Conservation (phyloP, 2,113 vertebrate genomes). For the Alosa alosa region DNA sequence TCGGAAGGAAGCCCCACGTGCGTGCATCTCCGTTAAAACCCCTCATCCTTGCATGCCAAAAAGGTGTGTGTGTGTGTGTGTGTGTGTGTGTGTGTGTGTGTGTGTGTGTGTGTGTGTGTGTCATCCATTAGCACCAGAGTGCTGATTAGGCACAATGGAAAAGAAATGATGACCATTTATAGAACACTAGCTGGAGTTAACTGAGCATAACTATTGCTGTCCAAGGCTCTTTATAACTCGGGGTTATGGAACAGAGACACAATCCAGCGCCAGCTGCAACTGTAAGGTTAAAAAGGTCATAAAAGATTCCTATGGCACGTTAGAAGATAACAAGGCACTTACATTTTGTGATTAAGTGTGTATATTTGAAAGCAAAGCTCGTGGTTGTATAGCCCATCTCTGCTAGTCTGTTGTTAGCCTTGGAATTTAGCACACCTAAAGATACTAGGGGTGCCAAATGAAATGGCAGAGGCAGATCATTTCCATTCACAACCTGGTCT, state of each 20-base stretch:
- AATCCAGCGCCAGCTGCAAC: constrained; percentile 37
- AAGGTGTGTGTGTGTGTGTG: background rate
- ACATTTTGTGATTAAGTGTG: background rate
- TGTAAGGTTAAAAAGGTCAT: constrained; percentile 41
- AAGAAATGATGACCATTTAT: constrained; percentile 63
- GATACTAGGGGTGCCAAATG: background rate
- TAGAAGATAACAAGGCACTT: background rate
- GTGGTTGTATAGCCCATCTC: background rate
- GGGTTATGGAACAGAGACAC: constrained; percentile 1
- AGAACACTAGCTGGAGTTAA: constrained; percentile 63
- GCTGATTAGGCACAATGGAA: constrained; percentile 53
- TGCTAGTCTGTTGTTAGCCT: background rate
- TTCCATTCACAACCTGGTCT: background rate
- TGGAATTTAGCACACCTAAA: background rate
- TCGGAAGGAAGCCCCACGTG: background rate
- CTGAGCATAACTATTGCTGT: constrained; percentile 64
- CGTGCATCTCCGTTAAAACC: background rate
- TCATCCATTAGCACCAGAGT: constrained; percentile 38
- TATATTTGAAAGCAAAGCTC: background rate
- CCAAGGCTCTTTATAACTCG: constrained; percentile 54
- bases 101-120: too few species aligned
- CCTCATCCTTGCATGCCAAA: background rate
- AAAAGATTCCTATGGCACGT: background rate
- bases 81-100: background rate
- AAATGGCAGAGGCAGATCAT: background rate